Evolutionary conservation across 2,888 invertebrate genomes (phyloP), one percentile per base, ranked within the genome.

Genomic region (Drosophila trichaetosa): DNA sequence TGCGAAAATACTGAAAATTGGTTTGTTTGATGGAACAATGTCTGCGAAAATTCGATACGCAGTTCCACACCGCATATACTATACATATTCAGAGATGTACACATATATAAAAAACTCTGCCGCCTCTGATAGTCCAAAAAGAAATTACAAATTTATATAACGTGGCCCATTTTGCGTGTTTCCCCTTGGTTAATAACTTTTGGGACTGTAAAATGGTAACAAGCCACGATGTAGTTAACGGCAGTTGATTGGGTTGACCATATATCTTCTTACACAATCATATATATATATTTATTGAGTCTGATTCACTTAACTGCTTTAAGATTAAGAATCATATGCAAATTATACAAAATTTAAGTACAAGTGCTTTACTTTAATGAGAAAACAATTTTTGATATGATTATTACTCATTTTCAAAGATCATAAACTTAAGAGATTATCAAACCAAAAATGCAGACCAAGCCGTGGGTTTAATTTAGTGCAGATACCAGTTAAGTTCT

Each of bases 11-110:
- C 73, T 69, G 74, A 89, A 85, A 85, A 85, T 89, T 89, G 85
- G 90, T 89, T 85, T 85, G 85, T 85, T 85, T 85, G 85, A 90
- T 78, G 86, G 77, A 79, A 79, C 80, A 71, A 87, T 85, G 88
- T 85, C 85, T 87, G 85, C 64, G 51, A 73, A 76, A 73, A 77
- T 71, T 78, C 78, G 72, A 73, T 62, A 56, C 59, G 51, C 13
- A 65, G 40, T 46, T 18, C 51, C 52, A 64, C 33, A 46, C 34
- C 27, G 42, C 42, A 64, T 7, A 38, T 49, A 54, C 29, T 13
- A 27, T 27, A 61, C 29, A 46, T 29, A 53, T 46, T 46, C 24
- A 46, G 16, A 21, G 5, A 31, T 38, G 24, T 33, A 27, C 31
- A 21, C 11, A 16, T 36, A 18, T 18, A 24, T 27, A 54, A n/a